These are phyloP conservation scores for Idaea aversata DNA, from an alignment of 2,888 invertebrate species.

Conservation along the genomic window DNA sequence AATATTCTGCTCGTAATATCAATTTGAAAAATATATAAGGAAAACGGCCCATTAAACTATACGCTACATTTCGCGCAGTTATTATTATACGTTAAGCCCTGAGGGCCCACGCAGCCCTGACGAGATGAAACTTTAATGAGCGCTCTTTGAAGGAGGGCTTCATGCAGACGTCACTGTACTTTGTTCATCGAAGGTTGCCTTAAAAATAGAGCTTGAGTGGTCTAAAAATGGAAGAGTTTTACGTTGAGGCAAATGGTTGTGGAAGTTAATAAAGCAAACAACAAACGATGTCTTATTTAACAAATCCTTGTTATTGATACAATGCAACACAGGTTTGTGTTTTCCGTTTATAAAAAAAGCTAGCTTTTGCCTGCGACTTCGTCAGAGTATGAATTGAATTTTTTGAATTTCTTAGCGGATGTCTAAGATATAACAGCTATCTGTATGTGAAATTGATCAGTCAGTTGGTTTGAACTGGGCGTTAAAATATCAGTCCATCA, in stretches of 20 bases:
- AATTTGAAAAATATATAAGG: neutral
- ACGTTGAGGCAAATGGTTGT: constrained; percentile 16
- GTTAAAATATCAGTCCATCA: no score
- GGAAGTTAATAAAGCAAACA: constrained; percentile 18
- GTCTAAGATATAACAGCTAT: neutral
- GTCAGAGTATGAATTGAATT: no score
- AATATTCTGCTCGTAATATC: neutral
- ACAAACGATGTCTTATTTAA: constrained; percentile 7
- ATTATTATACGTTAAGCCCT: neutral
- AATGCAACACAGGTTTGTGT: neutral
- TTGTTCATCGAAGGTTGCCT: constrained; percentile 15
- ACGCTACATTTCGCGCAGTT: neutral
- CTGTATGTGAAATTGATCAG: neutral
- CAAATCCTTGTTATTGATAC: neutral
- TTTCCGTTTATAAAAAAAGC: no score
- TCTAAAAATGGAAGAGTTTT: constrained; percentile 20
- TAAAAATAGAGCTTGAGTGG: constrained; percentile 20
- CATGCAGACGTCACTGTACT: constrained; percentile 20
- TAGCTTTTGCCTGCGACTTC: no score
- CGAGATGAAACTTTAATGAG: constrained; percentile 35
- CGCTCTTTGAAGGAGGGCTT: constrained; percentile 23
- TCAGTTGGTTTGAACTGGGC: constrained; percentile 1
- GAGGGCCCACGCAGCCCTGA: constrained; percentile 21
- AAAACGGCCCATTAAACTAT: neutral
- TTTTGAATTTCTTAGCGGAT: constrained; percentile 9